Base-by-base conservation (phyloP, 2,113 vertebrate genomes). In the Ceuthmochares aereus region DNA sequence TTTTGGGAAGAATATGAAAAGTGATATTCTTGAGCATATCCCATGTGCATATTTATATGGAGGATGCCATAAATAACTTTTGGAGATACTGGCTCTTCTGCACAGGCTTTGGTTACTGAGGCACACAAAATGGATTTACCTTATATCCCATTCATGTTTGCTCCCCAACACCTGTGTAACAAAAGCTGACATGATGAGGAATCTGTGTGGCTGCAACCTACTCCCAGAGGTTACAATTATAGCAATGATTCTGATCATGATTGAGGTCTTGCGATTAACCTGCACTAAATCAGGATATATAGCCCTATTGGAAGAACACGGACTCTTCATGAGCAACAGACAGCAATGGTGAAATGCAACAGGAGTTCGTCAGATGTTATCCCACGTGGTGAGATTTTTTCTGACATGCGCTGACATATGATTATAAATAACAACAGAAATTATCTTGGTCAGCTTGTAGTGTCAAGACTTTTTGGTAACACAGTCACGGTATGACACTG, bases 131-230 rank as follows among this genome's bases (percentile, higher is more conserved):
- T 3, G 49, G 17, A 54, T 87, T 76, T 29, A 1, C 2, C 0
- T 25, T 42, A 20, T 1, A 0, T 29, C 55, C 25, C 12, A 1
- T 12, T 2, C 2, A 0, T 12, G 2, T 21, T 5, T 30, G 45
- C 13, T 30, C 21, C 10, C 22, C 9, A 8, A 32, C 20, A 0
- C 29, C 30, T 2, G 12, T 2, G 66, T 49, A 47, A 4, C 34
- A n/a, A 8, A 60, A 40, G 22, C 27, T 30, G 32, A 26, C 0
- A 3, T 43, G 47, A 9, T 7, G 0, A 3, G 17, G 22, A 47
- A n/a, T 10, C 30, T 12, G 36, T 7, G 43, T n/a, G 82, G 20
- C 56, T 43, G 36, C 22, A 26, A 19, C 16, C 29, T 29, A 4
- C 18, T 13, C 25, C 32, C 59, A 36, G 25, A 52, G 52, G 12